These are phyloP conservation scores for Agrotis exclamationis DNA, from an alignment of 2,888 invertebrate genomes.

Conservation along the genomic window DNA sequence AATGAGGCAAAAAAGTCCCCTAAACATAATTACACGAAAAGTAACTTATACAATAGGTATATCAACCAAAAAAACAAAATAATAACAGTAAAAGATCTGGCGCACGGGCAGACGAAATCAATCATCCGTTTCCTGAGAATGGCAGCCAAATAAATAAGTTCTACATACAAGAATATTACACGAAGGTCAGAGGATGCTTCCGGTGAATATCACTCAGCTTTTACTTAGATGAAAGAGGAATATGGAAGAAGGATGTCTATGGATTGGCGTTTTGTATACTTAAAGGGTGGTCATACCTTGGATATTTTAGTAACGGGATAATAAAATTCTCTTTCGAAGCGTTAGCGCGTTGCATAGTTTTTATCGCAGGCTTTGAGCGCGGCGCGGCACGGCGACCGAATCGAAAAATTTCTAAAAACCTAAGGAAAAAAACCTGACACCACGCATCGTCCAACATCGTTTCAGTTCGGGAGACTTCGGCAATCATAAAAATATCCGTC, in stretches of 20 bases:
- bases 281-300: neutral
- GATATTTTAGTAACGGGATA: neutral
- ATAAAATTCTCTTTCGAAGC: no score
- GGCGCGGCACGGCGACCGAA: no score
- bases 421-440: no score
- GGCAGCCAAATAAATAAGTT: slow-evolving; percentile 38
- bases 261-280: slow-evolving; percentile 12
- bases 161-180: slow-evolving; percentile 21
- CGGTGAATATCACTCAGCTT: slow-evolving; percentile 44
- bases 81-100: slow-evolving; percentile 9
- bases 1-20: neutral
- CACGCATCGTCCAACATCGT: no score
- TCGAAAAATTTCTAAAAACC: no score
- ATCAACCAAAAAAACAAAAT: neutral
- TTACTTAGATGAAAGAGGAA: slow-evolving; percentile 27
- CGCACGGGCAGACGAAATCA: slow-evolving; percentile 31
- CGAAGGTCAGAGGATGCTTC: slow-evolving; percentile 37
- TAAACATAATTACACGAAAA: neutral
- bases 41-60: neutral
- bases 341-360: no score
- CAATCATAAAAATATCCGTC: no score
- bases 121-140: slow-evolving; percentile 48
- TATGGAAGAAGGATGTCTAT: slow-evolving; percentile 26
- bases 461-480: no score
- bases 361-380: no score